Conservation (phyloP, 2,797 vertebrate genomes). For the Rhinophrynus dorsalis region DNA sequence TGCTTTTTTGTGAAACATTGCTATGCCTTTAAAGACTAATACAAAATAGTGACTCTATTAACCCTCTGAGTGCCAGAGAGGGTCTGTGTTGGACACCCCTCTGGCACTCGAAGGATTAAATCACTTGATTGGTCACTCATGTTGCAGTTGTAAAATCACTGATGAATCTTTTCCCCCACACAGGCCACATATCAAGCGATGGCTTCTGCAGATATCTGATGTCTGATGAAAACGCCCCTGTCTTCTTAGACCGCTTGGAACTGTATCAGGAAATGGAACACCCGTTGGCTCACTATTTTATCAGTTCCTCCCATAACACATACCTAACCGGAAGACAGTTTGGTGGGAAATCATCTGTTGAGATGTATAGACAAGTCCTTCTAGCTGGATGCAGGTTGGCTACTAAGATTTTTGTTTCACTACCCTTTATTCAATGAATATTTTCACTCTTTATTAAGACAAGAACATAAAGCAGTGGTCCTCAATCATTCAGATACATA, state of each 20-base stretch:
- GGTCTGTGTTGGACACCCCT: too few species aligned
- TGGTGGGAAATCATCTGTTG: conserved; percentile 94
- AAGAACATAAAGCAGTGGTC: too few species aligned
- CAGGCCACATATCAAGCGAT: conserved; percentile 90
- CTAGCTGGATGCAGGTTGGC: conserved; percentile 94
- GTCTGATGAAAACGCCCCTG: conserved; percentile 97
- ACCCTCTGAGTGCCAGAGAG: too few species aligned
- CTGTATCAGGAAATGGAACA: conserved; percentile 98
- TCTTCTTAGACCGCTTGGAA: conserved; percentile 94
- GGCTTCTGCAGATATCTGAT: conserved; percentile 97
- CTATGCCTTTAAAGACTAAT: too few species aligned
- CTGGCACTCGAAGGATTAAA: too few species aligned
- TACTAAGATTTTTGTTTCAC: not conserved
- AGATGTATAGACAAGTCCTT: conserved; percentile 97
- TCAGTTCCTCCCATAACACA: conserved; percentile 97
- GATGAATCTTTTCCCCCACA: conserved; percentile 17
- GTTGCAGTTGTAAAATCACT: too few species aligned
- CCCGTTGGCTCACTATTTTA: conserved; percentile 93
- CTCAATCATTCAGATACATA: too few species aligned
- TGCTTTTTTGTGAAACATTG: too few species aligned
- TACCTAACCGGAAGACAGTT: conserved; percentile 97
- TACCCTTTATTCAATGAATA: too few species aligned
- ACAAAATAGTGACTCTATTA: too few species aligned
- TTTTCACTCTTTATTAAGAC: not conserved
- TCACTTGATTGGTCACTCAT: too few species aligned